Base-by-base conservation (phyloP, 1,140 invertebrate species). In the Planococcus citri region DNA sequence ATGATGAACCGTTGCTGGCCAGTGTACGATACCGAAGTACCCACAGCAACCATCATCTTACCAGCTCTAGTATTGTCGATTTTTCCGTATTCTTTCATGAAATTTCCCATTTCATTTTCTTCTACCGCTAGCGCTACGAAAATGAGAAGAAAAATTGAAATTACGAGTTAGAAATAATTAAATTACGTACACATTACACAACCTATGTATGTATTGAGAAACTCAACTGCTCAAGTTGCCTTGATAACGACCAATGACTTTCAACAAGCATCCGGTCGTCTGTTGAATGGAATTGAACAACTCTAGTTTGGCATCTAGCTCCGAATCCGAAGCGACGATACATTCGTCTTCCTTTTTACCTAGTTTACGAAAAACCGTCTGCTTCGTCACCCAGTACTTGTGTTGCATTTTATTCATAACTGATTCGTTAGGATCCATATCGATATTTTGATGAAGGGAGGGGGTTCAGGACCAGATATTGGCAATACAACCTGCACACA, bases 261-360 rank as follows among this genome's bases (percentile, higher is more conserved):
- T 85, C 78, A 97, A 87, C 73, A 99, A 83, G 73, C 92, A 87
- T 73, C 85, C 83, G 75, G 92, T 97, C 69, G 92, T 96, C 72
- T 92, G 88, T 77, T 95, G 89, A 77, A 99, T 94, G 73, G 95
- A 96, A 78, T 89, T 89, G 81, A 97, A 98, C 9, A 97, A 82
- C 82, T 98, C 95, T 67, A 99, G 82, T 82, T 98, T 99, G 1
- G 96, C 90, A 82, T 99, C 97, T 2, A 99, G 81, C 76, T 97
- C 92, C 8, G 94, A 88, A 81, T 99, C 97, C 0, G 94, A 97
- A 21, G 96, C 87, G 17, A 96, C 87, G 74, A 98, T 88, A 82
- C 92, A 94, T 72, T 97, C 94, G 78, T 99, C 97, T 81, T 99
- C 95, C 81, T 98, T 98, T 76, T 94, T 93, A 6, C 95, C 95